phyloP scores from a whole-genome alignment of 2,888 invertebrate genomes.

The Oxyteleia sp. region DNA sequence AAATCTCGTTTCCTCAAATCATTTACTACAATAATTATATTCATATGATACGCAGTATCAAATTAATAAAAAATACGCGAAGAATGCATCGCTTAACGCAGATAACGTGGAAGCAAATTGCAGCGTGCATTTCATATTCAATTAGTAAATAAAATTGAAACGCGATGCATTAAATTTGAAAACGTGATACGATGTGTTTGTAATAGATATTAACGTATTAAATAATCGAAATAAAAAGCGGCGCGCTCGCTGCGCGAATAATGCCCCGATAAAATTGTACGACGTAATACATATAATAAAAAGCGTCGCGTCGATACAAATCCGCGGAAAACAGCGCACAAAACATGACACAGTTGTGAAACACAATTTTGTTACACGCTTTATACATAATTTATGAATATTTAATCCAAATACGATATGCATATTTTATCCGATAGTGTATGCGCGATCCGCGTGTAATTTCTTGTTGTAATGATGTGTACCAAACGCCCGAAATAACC shows the following conservation, averaged over 20 bases:
- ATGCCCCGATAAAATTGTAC: not conserved
- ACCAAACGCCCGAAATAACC: not conserved
- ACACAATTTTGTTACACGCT: constrained; percentile 12
- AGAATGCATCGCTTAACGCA: too few species aligned
- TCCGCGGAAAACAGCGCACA: not conserved
- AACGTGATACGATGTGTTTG: not conserved
- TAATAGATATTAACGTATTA: not conserved
- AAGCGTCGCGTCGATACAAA: not conserved
- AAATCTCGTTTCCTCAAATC: too few species aligned
- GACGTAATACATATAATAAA: constrained; percentile 1
- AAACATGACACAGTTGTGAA: not conserved
- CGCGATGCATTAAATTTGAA: not conserved
- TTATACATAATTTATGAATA: constrained; percentile 22
- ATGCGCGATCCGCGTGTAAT: constrained; percentile 22
- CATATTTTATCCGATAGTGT: constrained; percentile 14
- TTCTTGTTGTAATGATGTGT: constrained; percentile 28
- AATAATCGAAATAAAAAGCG: not conserved
- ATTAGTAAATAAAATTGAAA: constrained; percentile 6
- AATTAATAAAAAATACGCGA: too few species aligned
- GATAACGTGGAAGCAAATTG: not conserved
- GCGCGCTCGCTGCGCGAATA: not conserved
- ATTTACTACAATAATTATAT: too few species aligned
- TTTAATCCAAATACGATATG: constrained; percentile 10
- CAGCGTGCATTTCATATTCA: not conserved
- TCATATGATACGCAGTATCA: too few species aligned